Evolutionary conservation across 2,113 vertebrate genomes (phyloP).

Genomic region (Rissa tridactyla): DNA sequence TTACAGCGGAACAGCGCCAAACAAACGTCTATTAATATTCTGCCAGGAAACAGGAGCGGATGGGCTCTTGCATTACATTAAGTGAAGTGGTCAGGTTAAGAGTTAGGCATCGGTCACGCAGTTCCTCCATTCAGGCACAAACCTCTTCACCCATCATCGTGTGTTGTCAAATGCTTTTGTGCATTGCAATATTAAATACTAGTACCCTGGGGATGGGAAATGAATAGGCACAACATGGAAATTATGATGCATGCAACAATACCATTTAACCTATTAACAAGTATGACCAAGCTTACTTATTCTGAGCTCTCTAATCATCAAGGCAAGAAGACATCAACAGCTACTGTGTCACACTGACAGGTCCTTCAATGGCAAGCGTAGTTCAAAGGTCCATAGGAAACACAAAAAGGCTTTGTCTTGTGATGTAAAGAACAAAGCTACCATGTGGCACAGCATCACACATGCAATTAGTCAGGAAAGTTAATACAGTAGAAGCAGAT

Average conservation of each 20-base stretch:
- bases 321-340: conserved; percentile 57
- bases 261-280: conserved; percentile 54
- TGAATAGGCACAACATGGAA: conserved; percentile 43
- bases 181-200: neutral
- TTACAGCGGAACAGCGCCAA: conserved; percentile 58
- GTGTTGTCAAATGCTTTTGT: conserved; percentile 35
- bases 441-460: conserved; percentile 65
- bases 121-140: neutral
- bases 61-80: neutral
- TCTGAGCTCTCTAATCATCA: conserved; percentile 24
- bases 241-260: conserved; percentile 26
- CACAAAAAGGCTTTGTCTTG: conserved; percentile 46
- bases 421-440: conserved; percentile 58
- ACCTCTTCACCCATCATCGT: neutral
- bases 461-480: conserved; percentile 57
- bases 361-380: conserved; percentile 11
- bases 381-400: conserved; percentile 43
- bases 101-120: neutral
- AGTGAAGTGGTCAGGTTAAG: conserved; percentile 17
- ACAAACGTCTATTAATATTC: conserved; percentile 48
- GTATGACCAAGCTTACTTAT: conserved; percentile 37
- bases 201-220: neutral
- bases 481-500: conserved; percentile 67
- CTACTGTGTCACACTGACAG: conserved; percentile 19
- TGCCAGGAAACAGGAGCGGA: neutral